A percentile compares a stretch with the other conserved stretches of the same genome.
Evolutionary conservation across 1,140 invertebrate species (phyloP).

Genomic region (Drosophila nigrodunni): DNA sequence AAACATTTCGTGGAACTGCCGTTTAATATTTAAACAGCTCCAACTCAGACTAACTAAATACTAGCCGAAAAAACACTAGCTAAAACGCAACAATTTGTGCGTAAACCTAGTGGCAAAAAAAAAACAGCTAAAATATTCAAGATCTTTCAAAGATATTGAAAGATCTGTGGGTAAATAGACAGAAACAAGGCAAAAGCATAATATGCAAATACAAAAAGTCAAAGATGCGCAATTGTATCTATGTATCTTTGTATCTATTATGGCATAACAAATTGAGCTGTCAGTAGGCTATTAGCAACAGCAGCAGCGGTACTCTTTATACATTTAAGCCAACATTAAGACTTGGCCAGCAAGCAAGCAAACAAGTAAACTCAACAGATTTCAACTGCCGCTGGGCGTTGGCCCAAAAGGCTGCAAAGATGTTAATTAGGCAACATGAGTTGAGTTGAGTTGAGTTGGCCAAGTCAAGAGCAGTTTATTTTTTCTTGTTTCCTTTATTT

Average conservation of each 20-base stretch:
- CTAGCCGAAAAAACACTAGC: slow-evolving; percentile 22
- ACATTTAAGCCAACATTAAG: slow-evolving; percentile 20
- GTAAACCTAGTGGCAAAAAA: slow-evolving; percentile 55
- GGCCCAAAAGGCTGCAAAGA: slow-evolving; percentile 28
- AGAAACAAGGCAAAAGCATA: slow-evolving; percentile 3
- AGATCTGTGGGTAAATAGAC: slow-evolving; percentile 40
- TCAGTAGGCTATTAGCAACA: slow-evolving; percentile 34
- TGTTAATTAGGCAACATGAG: slow-evolving; percentile 42
- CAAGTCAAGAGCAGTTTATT: background rate
- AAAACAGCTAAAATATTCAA: background rate
- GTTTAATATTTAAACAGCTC: slow-evolving; percentile 57
- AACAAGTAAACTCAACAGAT: slow-evolving; percentile 24
- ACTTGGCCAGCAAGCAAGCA: background rate
- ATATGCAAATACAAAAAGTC: slow-evolving; percentile 42
- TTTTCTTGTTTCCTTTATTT: slow-evolving; percentile 2
- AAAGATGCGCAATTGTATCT: slow-evolving; percentile 56
- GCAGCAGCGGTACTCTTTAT: slow-evolving; percentile 34
- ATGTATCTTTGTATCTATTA: slow-evolving; percentile 36
- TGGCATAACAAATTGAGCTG: slow-evolving; percentile 74
- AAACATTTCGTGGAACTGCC: slow-evolving; percentile 51
- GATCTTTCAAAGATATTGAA: slow-evolving; percentile 46
- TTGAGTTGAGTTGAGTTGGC: slow-evolving; percentile 12
- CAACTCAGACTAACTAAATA: slow-evolving; percentile 25
- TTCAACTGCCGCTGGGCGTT: slow-evolving; percentile 43
- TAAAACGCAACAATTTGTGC: slow-evolving; percentile 49